A percentile compares a stretch with the other conserved stretches of the same genome.
Conservation (phyloP, 2,113 vertebrate genomes). For the Indri indri region DNA sequence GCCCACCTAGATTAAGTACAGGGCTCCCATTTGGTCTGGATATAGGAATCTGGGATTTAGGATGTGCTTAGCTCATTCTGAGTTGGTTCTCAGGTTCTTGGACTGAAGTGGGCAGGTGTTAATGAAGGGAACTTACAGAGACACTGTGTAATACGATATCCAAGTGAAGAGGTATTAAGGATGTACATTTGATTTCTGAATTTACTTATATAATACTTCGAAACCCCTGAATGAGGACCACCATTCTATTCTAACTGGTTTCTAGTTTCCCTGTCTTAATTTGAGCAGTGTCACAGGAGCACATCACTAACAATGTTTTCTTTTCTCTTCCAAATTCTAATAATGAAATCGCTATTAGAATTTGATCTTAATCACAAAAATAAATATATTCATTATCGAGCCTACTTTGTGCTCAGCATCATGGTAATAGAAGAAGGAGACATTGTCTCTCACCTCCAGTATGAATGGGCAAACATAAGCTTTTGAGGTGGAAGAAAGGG, state of each 20-base stretch:
- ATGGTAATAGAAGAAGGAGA: not conserved
- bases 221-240: not conserved
- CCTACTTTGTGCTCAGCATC: not conserved
- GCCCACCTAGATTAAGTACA: too few species aligned
- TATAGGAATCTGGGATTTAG: not conserved
- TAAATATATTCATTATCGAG: not conserved
- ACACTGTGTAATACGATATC: not conserved
- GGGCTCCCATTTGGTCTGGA: not conserved
- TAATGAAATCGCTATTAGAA: not conserved
- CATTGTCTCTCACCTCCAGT: not conserved
- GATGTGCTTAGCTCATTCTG: not conserved
- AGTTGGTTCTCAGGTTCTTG: not conserved
- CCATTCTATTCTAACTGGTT: not conserved
- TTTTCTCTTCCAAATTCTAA: not conserved
- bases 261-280: not conserved
- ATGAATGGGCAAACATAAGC: not conserved
- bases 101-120: not conserved
- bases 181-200: not conserved
- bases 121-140: not conserved
- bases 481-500: not conserved
- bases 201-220: not conserved
- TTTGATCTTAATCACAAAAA: not conserved
- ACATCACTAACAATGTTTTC: not conserved
- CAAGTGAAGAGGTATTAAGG: not conserved
- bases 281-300: not conserved